These are phyloP conservation scores for Hepsetus odoe DNA, from an alignment of 2,113 vertebrate species.

Conservation along the genomic window DNA sequence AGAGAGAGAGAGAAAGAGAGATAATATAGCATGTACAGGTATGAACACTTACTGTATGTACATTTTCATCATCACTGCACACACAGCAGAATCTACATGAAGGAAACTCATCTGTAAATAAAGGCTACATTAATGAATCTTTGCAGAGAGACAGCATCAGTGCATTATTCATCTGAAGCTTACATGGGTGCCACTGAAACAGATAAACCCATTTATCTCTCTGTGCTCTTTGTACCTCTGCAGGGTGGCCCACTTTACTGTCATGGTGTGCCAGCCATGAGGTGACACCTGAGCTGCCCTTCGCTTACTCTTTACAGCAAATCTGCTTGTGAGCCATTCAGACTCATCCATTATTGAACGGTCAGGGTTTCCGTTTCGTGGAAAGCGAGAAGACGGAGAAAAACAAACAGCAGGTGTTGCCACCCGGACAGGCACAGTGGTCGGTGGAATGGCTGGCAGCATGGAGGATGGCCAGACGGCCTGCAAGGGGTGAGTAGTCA, in stretches of 20 bases:
- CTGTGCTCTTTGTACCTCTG: slow-evolving; percentile 23
- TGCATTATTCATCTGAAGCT: slow-evolving; percentile 38
- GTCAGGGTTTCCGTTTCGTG: slow-evolving; percentile 75
- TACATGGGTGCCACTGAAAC: slow-evolving; percentile 23
- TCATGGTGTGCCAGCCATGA: slow-evolving; percentile 50
- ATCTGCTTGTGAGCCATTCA: slow-evolving; percentile 78
- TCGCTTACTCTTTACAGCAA: slow-evolving; percentile 71
- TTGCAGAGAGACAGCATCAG: slow-evolving; percentile 2
- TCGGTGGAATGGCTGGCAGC: slow-evolving; percentile 29
- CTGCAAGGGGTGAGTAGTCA: slow-evolving; percentile 37
- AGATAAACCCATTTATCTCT: slow-evolving; percentile 34
- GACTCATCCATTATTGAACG: slow-evolving; percentile 79
- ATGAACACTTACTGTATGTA: no score
- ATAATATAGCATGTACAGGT: background rate
- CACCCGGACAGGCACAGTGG: slow-evolving; percentile 41
- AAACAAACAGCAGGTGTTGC: slow-evolving; percentile 44
- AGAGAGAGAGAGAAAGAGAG: slow-evolving; percentile 20
- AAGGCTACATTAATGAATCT: background rate
- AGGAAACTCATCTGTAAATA: slow-evolving; percentile 22
- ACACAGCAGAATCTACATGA: background rate
- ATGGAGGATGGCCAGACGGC: background rate
- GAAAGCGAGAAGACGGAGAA: slow-evolving; percentile 43
- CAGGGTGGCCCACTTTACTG: slow-evolving; percentile 34
- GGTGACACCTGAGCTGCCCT: slow-evolving; percentile 63
- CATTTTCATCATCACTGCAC: background rate